Percentiles rank a stretch among this genome's conserved stretches.
These are phyloP conservation scores for Lycodopsis pacificus DNA, from an alignment of 2,797 vertebrate species.

Conservation along the genomic window DNA sequence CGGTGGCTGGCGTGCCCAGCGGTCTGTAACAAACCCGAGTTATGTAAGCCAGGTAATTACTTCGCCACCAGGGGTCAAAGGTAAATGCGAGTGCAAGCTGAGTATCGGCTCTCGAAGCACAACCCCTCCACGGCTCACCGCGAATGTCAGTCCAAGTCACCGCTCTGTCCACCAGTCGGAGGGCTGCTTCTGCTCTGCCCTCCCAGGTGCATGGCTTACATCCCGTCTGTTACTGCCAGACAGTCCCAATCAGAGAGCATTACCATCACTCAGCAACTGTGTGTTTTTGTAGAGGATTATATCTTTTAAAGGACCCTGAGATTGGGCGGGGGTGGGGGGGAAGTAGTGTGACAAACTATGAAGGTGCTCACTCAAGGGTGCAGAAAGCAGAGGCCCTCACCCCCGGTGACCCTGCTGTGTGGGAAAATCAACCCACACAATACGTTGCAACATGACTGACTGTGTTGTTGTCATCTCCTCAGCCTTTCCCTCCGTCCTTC, in stretches of 20 bases:
- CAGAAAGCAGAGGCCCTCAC: slow-evolving; percentile 74
- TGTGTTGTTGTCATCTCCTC: slow-evolving; percentile 61
- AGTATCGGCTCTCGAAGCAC: slow-evolving; percentile 54
- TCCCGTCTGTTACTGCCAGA: slow-evolving; percentile 59
- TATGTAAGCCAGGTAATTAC: slow-evolving; percentile 83
- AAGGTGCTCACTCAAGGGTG: slow-evolving; percentile 81
- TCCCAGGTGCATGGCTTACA: slow-evolving; percentile 44
- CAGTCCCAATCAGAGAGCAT: slow-evolving; percentile 73
- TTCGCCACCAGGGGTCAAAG: slow-evolving; percentile 71
- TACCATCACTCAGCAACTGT: slow-evolving; percentile 80
- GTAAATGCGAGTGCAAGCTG: slow-evolving; percentile 69
- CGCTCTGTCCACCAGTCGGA: slow-evolving; percentile 64
- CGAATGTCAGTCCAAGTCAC: slow-evolving; percentile 63
- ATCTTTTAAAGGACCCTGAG: slow-evolving; percentile 69
- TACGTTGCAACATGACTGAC: slow-evolving; percentile 60
- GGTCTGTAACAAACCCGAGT: slow-evolving; percentile 58
- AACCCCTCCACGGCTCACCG: slow-evolving; percentile 44
- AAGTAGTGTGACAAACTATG: slow-evolving; percentile 72
- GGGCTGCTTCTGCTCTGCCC: slow-evolving; percentile 25
- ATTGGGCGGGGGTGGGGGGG: slow-evolving; percentile 29
- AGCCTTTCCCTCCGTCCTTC: slow-evolving; percentile 9
- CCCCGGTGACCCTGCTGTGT: slow-evolving; percentile 77
- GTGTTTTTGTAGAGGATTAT: slow-evolving; percentile 81
- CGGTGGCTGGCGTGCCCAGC: slow-evolving; percentile 28
- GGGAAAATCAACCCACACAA: slow-evolving; percentile 74